Base-by-base conservation (phyloP, 2,888 invertebrate genomes). In the Pardosa pseudoannulata region DNA sequence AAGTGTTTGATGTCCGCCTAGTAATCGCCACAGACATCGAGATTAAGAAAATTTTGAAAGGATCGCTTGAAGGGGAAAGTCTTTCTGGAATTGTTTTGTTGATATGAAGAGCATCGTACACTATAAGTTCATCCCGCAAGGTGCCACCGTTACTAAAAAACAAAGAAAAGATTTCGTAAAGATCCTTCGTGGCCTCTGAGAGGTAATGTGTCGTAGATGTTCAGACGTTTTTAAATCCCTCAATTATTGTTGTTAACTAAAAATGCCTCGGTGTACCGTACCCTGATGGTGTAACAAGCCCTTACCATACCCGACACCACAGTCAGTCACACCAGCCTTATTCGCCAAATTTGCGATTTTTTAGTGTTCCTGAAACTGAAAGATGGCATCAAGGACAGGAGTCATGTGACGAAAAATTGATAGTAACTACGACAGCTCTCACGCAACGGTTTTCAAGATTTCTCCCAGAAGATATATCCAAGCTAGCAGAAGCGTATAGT, bases 401-500 rank as follows among this genome's bases (percentile, higher is more conserved):
- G 11, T 5, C 11, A 11, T 11, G 11, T 36, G 11, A 5, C 36
- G 36, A 36, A 36, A 11, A 36, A 36, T 36, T 36, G 5, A 36
- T 36, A 11, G 36, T 11, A 36, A 36, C 36, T 9, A 23, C 16
- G 36, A 19, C 56, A 56, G n/a, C n/a, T 23, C 56, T n/a, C 56
- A 56, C 5, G 56, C 56, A 56, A 56, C n/a, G 56, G 56, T 23
- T 56, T 56, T n/a, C 56, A 56, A 16, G 56, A 56, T 6, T 19
- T 5, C 16, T 56, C 16, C 36, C 16, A 56, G 23, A 19, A 56
- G 16, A 5, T 56, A 16, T 56, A 56, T 23, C 23, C 6, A 23
- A n/a, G 56, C 56, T 56, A 16, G 56, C 56, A 56, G 23, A 56
- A 56, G 23, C 16, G 56, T 23, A 56, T 56, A 56, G 56, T 56